Conservation (phyloP, 2,888 invertebrate species). For the Ophion costatus region DNA sequence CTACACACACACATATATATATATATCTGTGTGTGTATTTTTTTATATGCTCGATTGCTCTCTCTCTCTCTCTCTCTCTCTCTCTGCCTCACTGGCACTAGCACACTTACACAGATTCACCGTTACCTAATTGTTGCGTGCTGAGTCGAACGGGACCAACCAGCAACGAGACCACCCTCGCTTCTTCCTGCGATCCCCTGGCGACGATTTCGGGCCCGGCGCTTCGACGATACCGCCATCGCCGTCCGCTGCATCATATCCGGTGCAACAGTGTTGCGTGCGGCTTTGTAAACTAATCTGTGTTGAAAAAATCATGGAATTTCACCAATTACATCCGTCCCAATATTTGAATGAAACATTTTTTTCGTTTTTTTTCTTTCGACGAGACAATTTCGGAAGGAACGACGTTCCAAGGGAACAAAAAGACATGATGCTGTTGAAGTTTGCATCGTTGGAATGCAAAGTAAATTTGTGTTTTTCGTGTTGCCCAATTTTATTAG, state of each 20-base stretch:
- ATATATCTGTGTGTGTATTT: too few species aligned
- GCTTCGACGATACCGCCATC: slow-evolving; percentile 77
- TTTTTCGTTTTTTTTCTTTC: background rate
- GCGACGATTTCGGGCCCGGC: slow-evolving; percentile 70
- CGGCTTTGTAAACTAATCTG: slow-evolving; percentile 89
- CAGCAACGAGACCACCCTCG: slow-evolving; percentile 78
- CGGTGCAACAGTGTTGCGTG: slow-evolving; percentile 89
- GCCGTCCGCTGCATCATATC: slow-evolving; percentile 90
- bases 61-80: background rate
- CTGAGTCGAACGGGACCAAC: slow-evolving; percentile 81
- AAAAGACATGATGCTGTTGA: background rate
- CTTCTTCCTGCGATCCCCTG: slow-evolving; percentile 76
- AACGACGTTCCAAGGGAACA: too few species aligned
- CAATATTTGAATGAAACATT: background rate
- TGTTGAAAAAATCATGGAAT: slow-evolving; percentile 16
- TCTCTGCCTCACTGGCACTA: background rate
- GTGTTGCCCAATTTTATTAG: too few species aligned
- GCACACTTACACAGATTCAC: slow-evolving; percentile 11
- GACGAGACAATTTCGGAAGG: too few species aligned
- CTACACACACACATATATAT: too few species aligned
- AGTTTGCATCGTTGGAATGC: too few species aligned
- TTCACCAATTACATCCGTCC: background rate
- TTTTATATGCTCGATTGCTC: background rate
- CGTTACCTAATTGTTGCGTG: slow-evolving; percentile 81
- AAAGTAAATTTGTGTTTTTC: too few species aligned